phyloP scores from a whole-genome alignment of 2,113 vertebrate genomes.

The Pelecanus crispus region DNA sequence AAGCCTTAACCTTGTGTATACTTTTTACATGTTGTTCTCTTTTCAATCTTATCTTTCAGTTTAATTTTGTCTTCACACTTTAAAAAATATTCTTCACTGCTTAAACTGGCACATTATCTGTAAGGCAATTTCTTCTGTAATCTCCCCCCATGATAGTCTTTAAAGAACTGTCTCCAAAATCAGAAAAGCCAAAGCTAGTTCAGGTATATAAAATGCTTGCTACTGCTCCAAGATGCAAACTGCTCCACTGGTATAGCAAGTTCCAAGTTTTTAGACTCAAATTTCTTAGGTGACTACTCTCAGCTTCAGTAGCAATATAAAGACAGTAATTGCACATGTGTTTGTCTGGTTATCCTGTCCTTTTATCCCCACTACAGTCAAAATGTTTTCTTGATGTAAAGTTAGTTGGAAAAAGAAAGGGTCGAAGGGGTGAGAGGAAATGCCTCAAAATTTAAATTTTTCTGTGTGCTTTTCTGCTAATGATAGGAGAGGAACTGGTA shows the following conservation, averaged over 20 bases:
- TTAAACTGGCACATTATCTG: not conserved
- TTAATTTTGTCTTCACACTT: not conserved
- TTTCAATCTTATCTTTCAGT: not conserved
- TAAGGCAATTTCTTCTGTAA: not conserved
- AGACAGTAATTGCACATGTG: not conserved
- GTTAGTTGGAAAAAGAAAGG: not conserved
- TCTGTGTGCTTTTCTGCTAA: not conserved
- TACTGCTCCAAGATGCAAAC: not conserved
- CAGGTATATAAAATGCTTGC: not conserved
- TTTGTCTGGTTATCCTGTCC: not conserved
- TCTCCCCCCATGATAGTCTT: accelerated
- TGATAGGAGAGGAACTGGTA: not conserved
- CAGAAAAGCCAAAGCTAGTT: not conserved
- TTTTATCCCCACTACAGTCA: not conserved
- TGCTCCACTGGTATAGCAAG: not conserved
- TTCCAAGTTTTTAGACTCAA: not conserved
- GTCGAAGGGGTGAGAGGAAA: not conserved
- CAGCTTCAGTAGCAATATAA: not conserved
- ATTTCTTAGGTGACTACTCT: not conserved
- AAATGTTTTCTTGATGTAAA: not conserved
- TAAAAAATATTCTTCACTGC: not conserved
- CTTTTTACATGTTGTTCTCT: not conserved
- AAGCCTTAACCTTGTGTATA: not conserved
- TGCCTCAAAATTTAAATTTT: not conserved
- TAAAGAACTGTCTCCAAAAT: not conserved